phyloP scores from a whole-genome alignment of 2,113 vertebrate species.

The Gasterosteus aculeatus region DNA sequence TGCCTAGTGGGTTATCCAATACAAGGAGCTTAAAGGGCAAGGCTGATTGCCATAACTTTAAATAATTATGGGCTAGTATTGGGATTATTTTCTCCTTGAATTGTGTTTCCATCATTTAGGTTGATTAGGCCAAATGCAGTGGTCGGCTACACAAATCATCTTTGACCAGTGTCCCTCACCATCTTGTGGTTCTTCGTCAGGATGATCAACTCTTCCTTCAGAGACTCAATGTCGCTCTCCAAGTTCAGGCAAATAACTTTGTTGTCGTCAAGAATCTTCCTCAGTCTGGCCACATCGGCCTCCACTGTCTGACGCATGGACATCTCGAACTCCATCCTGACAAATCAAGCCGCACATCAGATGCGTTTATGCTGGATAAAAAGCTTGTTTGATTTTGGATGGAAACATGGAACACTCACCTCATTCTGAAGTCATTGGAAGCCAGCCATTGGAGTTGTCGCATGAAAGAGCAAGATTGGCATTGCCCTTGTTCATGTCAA shows the following conservation, averaged over 20 bases:
- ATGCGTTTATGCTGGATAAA: neutral
- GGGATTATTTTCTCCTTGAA: neutral
- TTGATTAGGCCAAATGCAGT: neutral
- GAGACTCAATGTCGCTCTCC: constrained; percentile 82
- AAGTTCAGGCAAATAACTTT: constrained; percentile 77
- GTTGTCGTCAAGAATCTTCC: constrained; percentile 83
- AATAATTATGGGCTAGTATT: neutral
- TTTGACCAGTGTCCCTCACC: constrained; percentile 66
- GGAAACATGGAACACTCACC: constrained; percentile 66
- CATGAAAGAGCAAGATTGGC: constrained; percentile 55
- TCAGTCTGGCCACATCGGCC: constrained; percentile 78
- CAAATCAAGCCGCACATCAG: neutral
- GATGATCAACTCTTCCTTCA: constrained; percentile 86
- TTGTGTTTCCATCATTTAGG: neutral
- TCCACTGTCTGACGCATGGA: constrained; percentile 75
- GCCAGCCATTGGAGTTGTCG: constrained; percentile 74
- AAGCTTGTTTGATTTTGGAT: neutral
- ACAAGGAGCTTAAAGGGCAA: constrained; percentile 25
- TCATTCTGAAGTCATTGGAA: constrained; percentile 76
- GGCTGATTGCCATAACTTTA: neutral
- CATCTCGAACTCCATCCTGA: constrained; percentile 80
- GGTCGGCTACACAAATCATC: neutral
- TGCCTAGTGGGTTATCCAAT: constrained; percentile 21
- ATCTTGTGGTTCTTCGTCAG: constrained; percentile 86
- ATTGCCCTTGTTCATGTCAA: constrained; percentile 57